These are phyloP conservation scores for Gallinago undulata DNA, from an alignment of 2,113 vertebrate species.

Conservation along the genomic window DNA sequence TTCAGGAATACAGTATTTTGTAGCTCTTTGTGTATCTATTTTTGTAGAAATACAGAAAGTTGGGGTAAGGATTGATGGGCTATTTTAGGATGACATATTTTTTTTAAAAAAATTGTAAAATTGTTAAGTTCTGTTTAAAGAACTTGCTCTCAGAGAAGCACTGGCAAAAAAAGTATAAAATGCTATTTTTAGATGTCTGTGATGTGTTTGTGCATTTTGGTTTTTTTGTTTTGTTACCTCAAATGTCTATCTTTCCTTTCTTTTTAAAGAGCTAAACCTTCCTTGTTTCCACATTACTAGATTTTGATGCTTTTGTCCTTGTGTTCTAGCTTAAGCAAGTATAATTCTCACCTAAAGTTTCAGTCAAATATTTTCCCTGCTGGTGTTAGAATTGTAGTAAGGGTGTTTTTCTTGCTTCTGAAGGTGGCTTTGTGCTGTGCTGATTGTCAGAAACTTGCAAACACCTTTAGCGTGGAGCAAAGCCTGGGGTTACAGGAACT, in stretches of 20 bases:
- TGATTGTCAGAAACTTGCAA: not conserved
- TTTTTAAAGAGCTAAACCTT: slow-evolving; percentile 47
- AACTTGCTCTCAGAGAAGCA: slow-evolving; percentile 84
- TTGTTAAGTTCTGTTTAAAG: slow-evolving; percentile 94
- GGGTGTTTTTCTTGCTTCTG: not conserved
- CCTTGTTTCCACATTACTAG: slow-evolving; percentile 40
- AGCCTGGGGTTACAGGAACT: not conserved
- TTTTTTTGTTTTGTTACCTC: slow-evolving; percentile 72
- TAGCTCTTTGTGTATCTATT: slow-evolving; percentile 78
- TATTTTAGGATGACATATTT: slow-evolving; percentile 77
- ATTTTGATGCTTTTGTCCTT: slow-evolving; percentile 57
- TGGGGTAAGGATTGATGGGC: slow-evolving; percentile 72
- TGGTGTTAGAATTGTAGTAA: slow-evolving; percentile 2
- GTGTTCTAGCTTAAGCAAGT: slow-evolving; percentile 45
- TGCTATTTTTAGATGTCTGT: slow-evolving; percentile 72
- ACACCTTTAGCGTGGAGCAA: not conserved
- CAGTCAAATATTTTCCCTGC: slow-evolving; percentile 30
- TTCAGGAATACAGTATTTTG: slow-evolving; percentile 77
- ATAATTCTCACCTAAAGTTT: slow-evolving; percentile 16
- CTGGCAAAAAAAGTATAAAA: slow-evolving; percentile 79
- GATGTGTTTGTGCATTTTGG: slow-evolving; percentile 66
- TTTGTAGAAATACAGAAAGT: slow-evolving; percentile 81
- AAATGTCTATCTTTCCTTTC: slow-evolving; percentile 49
- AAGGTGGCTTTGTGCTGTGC: slow-evolving; percentile 24
- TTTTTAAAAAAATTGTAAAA: slow-evolving; percentile 75